Percentiles rank a stretch among this genome's conserved stretches.
phyloP scores from a whole-genome alignment of 1,140 invertebrate genomes.

The Rhagoletis pomonella region DNA sequence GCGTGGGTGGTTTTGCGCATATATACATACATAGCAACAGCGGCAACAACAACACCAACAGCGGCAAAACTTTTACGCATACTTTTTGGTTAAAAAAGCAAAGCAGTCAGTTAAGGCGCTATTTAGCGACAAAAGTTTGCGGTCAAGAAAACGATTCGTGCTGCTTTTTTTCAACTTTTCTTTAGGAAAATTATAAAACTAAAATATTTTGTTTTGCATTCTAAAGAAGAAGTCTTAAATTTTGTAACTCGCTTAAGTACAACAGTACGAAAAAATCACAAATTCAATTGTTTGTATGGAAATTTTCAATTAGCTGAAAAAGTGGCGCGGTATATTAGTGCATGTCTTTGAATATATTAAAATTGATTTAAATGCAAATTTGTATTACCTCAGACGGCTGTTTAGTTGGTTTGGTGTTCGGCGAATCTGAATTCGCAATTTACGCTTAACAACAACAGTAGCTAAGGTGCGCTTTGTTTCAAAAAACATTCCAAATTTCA shows the following conservation, averaged over 20 bases:
- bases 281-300: not conserved
- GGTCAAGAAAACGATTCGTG: not conserved
- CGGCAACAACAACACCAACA: not conserved
- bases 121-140: slow-evolving; percentile 17
- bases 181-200: no score
- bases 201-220: not conserved
- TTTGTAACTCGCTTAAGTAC: not conserved
- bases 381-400: no score
- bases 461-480: no score
- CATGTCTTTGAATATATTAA: not conserved
- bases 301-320: not conserved
- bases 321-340: not conserved
- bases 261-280: not conserved
- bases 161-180: no score
- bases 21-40: no score
- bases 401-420: no score
- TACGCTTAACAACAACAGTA: not conserved
- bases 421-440: not conserved
- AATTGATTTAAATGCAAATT: not conserved
- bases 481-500: no score
- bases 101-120: slow-evolving; percentile 40
- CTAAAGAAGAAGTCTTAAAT: not conserved
- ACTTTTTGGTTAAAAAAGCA: slow-evolving; percentile 3
- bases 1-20: not conserved
- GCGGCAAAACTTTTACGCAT: not conserved